Conservation (phyloP, 2,797 vertebrate species). For the Lepilemur septentrionalis region DNA sequence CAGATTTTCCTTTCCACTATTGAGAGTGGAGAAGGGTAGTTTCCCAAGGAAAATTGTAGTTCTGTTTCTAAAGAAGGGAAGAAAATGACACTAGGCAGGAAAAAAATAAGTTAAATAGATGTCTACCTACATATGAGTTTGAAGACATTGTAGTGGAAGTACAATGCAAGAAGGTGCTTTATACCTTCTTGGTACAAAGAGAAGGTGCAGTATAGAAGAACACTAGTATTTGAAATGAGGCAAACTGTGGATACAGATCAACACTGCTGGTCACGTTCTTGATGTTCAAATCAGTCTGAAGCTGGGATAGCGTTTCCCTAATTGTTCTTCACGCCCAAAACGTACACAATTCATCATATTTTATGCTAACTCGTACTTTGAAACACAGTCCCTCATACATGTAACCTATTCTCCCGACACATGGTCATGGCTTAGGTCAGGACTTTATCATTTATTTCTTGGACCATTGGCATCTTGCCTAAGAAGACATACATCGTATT, state of each 20-base stretch:
- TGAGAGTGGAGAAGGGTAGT: not conserved
- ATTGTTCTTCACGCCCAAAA: not conserved
- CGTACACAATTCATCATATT: not conserved
- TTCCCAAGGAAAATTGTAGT: not conserved
- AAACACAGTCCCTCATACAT: not conserved
- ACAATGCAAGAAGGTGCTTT: not conserved
- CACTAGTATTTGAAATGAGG: not conserved
- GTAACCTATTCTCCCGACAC: not conserved
- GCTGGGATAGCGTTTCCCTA: not conserved
- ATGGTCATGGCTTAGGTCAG: not conserved
- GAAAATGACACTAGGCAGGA: not conserved
- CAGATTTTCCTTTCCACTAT: not conserved
- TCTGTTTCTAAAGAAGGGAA: not conserved
- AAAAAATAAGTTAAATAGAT: not conserved
- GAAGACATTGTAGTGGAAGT: not conserved
- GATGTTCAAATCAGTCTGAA: not conserved
- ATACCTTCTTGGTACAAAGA: too few relatives aligned
- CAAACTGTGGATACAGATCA: not conserved
- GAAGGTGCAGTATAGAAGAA: not conserved
- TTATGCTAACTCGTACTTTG: not conserved
- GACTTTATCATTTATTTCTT: not conserved
- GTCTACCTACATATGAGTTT: not conserved
- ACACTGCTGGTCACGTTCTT: not conserved
- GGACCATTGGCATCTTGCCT: not conserved
- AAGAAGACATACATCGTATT: not conserved